Base-by-base conservation (phyloP, 2,888 invertebrate species). In the Stenichneumon culpator region DNA sequence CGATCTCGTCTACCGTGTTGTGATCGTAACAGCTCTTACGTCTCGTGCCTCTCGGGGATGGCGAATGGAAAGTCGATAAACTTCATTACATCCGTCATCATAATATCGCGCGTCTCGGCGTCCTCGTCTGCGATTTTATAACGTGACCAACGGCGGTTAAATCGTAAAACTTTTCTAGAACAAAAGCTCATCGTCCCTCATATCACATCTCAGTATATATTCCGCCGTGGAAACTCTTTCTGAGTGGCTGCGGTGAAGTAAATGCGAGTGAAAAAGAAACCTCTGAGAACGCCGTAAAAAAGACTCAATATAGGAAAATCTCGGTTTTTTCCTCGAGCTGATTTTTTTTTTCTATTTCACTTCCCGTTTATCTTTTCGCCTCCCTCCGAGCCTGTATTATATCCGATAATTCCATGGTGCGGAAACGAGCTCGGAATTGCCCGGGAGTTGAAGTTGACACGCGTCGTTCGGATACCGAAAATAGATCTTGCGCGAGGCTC, bases 161-260 rank as follows among this genome's bases (percentile, higher is more conserved):
- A 67, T 39, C 67, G 67, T 67, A 39, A 67, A 36, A 39, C 22
- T 67, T 39, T 65, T 67, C n/a, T n/a, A 19, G 36, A 60, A 44
- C 73, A 28, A 73, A 60, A 73, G 44, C 60, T 73, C 44, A 60
- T 60, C 25, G n/a, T 73, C 60, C 60, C 60, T 2, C 14, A 44
- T 73, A 39, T 54, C 14, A 7, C 22, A 36, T 57, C 36, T 3
- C 6, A 16, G 11, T 54, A 54, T 70, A 25, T 19, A 25, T 28
- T 22, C n/a, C 16, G 44, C 16, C 39, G n/a, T 16, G 36, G 14
- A 72, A 57, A 32, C 11, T 57, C 32, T 70, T 39, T 14, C 50
- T 22, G 22, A 16, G 25, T 69, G 57, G 14, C 25, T 25, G 22
- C 57, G 57, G 1, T 36, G 22, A 57, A 22, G 19, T 36, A 19